Percentiles rank a stretch among this genome's conserved stretches.
Conservation (phyloP, 2,797 vertebrate species). For the Tinamus major region DNA sequence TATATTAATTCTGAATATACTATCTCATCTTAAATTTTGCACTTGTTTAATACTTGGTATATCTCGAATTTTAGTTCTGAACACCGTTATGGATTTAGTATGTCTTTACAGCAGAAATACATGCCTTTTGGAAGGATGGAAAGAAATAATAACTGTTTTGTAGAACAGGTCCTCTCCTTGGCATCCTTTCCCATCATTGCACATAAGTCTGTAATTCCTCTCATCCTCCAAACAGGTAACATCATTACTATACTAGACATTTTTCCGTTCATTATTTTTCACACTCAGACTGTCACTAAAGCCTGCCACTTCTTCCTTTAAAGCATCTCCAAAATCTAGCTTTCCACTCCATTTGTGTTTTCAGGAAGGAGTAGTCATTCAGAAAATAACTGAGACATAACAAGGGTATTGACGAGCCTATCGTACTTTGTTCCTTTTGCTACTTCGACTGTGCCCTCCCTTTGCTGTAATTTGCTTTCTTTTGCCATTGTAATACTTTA, state of each 20-base stretch:
- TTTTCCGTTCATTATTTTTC: slow-evolving; percentile 39
- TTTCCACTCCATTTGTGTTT: slow-evolving; percentile 42
- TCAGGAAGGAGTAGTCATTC: slow-evolving; percentile 19
- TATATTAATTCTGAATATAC: not conserved
- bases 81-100: not conserved
- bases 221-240: slow-evolving; percentile 28
- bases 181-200: not conserved
- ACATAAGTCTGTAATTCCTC: slow-evolving; percentile 36
- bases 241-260: slow-evolving; percentile 9
- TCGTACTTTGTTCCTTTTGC: slow-evolving; percentile 2
- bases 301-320: slow-evolving; percentile 13
- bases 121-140: not conserved
- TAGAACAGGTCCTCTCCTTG: not conserved
- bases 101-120: not conserved
- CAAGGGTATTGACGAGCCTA: not conserved
- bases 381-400: slow-evolving; percentile 24
- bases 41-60: not conserved
- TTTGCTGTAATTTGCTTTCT: not conserved
- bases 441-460: not conserved
- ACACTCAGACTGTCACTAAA: slow-evolving; percentile 35
- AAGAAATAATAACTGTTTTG: not conserved
- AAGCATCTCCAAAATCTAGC: slow-evolving; percentile 34
- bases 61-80: not conserved
- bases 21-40: not conserved
- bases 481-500: not conserved